Evolutionary conservation across 2,888 invertebrate genomes (phyloP).

Genomic region (Drosophila stalkeri): DNA sequence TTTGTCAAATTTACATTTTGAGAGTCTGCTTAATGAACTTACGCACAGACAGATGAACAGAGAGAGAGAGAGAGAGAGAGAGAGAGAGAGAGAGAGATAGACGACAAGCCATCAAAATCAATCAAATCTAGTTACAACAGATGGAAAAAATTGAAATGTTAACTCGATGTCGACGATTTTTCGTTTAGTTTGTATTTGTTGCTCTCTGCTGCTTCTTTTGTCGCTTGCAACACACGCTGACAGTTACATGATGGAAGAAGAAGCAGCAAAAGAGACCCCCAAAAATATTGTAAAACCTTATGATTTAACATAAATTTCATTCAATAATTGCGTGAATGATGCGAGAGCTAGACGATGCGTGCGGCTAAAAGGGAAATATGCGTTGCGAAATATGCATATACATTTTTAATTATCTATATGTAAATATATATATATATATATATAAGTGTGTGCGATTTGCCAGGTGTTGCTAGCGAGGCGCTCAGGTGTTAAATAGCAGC

Average conservation of each 20-base stretch:
- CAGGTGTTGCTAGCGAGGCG: conserved; percentile 43
- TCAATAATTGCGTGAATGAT: conserved; percentile 74
- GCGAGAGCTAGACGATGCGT: conserved; percentile 51
- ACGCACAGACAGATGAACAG: neutral
- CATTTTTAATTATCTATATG: conserved; percentile 13
- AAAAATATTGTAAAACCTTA: conserved; percentile 54
- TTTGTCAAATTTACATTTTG: conserved; percentile 68
- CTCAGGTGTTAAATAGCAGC: conserved; percentile 74
- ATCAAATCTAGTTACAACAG: conserved; percentile 56
- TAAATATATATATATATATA: conserved; percentile 4
- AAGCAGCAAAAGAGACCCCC: conserved; percentile 19
- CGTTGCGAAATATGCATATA: conserved; percentile 53
- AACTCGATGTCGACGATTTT: conserved; percentile 44
- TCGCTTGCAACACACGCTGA: conserved; percentile 51
- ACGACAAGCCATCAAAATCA: conserved; percentile 55
- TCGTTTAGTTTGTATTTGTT: conserved; percentile 33
- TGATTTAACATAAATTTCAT: conserved; percentile 76
- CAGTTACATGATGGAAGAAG: conserved; percentile 70
- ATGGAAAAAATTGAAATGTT: conserved; percentile 70
- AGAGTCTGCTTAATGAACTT: conserved; percentile 43
- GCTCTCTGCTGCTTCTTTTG: neutral
- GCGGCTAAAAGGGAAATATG: conserved; percentile 51
- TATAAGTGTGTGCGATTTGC: conserved; percentile 16
- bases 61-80: neutral
- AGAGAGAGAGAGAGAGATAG: neutral